These are phyloP conservation scores for Stomatorhinus walkeri DNA, from an alignment of 2,797 vertebrate species.

Conservation along the genomic window DNA sequence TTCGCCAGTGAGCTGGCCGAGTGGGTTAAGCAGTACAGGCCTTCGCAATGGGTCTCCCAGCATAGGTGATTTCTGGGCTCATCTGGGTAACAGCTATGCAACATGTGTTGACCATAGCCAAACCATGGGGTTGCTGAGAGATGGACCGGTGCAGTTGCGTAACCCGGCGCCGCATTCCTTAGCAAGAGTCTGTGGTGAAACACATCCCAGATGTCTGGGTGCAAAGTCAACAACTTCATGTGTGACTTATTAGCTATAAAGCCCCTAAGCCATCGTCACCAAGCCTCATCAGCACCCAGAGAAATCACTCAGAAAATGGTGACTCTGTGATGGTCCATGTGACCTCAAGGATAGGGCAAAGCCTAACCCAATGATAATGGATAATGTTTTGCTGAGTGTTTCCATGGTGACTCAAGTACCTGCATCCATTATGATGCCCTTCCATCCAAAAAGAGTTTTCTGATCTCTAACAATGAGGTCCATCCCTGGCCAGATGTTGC, in stretches of 20 bases:
- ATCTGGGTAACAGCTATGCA: neutral
- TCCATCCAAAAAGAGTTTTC: neutral
- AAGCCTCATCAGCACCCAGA: neutral
- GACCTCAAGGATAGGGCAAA: neutral
- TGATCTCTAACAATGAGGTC: neutral
- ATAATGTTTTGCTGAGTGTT: neutral
- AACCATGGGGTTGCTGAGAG: conserved; percentile 13
- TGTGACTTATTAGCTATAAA: conserved; percentile 26
- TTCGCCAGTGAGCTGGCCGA: neutral
- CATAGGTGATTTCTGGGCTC: neutral
- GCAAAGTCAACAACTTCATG: conserved; percentile 29
- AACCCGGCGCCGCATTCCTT: conserved; percentile 23
- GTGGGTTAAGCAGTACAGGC: neutral
- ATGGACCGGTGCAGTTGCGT: conserved; percentile 23
- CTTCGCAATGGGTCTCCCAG: neutral
- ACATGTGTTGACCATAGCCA: neutral
- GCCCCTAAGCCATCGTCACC: neutral
- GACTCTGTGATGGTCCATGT: neutral
- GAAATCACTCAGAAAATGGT: conserved; percentile 7
- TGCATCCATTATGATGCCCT: neutral
- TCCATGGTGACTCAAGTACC: neutral
- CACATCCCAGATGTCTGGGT: conserved; percentile 33
- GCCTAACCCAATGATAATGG: neutral
- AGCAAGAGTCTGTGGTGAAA: conserved; percentile 17
- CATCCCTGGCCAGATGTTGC: neutral